Base-by-base conservation (phyloP, 1,140 invertebrate genomes). In the Steinernema khuongi region DNA sequence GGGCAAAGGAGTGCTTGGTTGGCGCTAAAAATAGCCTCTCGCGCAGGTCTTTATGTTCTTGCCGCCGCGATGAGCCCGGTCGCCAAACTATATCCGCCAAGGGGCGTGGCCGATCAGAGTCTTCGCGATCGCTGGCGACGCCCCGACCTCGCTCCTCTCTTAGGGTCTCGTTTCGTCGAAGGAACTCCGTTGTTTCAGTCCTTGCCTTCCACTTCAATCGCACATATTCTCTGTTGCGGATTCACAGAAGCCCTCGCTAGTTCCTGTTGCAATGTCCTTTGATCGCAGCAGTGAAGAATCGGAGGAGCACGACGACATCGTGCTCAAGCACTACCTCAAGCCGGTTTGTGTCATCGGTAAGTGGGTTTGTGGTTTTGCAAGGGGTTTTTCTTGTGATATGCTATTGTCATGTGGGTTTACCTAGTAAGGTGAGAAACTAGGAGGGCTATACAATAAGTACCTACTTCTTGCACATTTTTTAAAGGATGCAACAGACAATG, bases 321-420 rank as follows among this genome's bases (percentile, higher is more conserved):
- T 60, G 11, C 22, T 60, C 50, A 60, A 60, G 26, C 50, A 60
- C 50, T 60, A 60, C 19, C 50, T 60, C 11, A 60, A 60, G 26
- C 50, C 50, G 50, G 50, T 60, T 60, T 60, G 50, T 26, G 50
- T 60, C 50, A 26, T 60, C 50, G 50, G 50, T 60, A 60, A 60
- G 50, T 60, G 14, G n/a, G 36, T 41, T 41, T 41, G 36, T 41
- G 36, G 7, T 41, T 41, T 7, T 41, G 36, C 7, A 11, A 41
- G 36, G 36, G 36, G 36, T n/a, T 7, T 11, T 7, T 11, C n/a
- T 41, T 11, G 36, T 7, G 36, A n/a, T n/a, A n/a, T n/a, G n/a
- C n/a, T n/a, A n/a, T 41, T n/a, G 7, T 41, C n/a, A 7, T 11
- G 36, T 41, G 7, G 7, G 36, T 41, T 41, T 41, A 41, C 7